phyloP scores from a whole-genome alignment of 1,140 invertebrate genomes.

The Cecropterus lyciades region DNA sequence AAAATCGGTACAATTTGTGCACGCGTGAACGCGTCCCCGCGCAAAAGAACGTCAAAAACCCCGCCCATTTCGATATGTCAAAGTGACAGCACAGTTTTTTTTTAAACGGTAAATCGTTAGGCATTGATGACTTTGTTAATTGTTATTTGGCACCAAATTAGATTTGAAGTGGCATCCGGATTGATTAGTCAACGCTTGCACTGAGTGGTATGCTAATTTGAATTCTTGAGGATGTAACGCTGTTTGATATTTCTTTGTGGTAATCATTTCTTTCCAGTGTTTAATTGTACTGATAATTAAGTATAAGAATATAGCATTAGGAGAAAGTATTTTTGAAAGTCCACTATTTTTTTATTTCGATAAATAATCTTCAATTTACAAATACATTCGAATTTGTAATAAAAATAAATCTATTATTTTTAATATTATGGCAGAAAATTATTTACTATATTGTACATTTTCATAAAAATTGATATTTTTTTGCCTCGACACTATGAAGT shows the following conservation, averaged over 20 bases:
- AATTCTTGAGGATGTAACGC: slow-evolving; percentile 50
- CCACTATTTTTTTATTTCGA: too few relatives aligned
- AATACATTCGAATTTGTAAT: too few relatives aligned
- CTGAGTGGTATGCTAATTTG: slow-evolving; percentile 55
- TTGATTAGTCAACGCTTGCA: slow-evolving; percentile 42
- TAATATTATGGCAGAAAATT: too few relatives aligned
- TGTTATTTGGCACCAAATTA: slow-evolving; percentile 73
- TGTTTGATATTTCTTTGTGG: neutral
- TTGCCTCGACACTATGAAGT: too few relatives aligned
- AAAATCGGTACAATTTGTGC: slow-evolving; percentile 32
- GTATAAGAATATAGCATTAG: too few relatives aligned
- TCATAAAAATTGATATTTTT: too few relatives aligned
- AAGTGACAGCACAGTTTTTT: slow-evolving; percentile 56
- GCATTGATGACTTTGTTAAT: slow-evolving; percentile 75
- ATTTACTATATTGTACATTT: too few relatives aligned
- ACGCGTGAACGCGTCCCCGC: slow-evolving; percentile 50
- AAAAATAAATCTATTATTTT: too few relatives aligned
- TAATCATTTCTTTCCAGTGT: neutral
- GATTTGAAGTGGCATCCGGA: slow-evolving; percentile 50
- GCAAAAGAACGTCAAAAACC: slow-evolving; percentile 64
- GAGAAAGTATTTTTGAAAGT: too few relatives aligned
- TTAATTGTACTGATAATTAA: too few relatives aligned
- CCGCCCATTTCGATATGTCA: slow-evolving; percentile 69
- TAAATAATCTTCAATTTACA: too few relatives aligned
- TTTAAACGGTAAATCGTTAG: slow-evolving; percentile 51